Evolutionary conservation across 2,888 invertebrate species (phyloP), one percentile per base, ranked within the genome.

Genomic region (Rosalia funebris): DNA sequence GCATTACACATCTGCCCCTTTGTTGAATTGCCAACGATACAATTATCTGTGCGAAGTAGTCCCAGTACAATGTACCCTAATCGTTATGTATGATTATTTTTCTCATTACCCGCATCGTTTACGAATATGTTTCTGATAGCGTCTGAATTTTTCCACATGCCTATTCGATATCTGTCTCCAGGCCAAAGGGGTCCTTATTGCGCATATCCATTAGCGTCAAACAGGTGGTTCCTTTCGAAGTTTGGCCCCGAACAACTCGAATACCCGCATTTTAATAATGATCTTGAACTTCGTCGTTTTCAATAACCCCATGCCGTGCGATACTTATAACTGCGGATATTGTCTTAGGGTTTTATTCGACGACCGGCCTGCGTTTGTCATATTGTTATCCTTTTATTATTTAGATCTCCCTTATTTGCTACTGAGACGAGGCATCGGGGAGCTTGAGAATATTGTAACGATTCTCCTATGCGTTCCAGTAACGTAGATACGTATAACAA

Each of bases 101-200:
- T 70, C 65, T 70, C 63, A 69, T 70, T 70, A 70, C 73, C 73
- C 71, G 71, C 71, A 73, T 73, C 64, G 48, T 69, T 61, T 59
- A 20, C 58, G 63, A 62, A 62, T 70, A 66, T 60, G 69, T 64
- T 71, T 69, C 60, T 63, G 68, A 71, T 73, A 71, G 63, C 62
- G 53, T 53, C 63, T 54, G 63, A 65, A 71, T 69, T 72, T 70
- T 66, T 72, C 66, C 73, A 73, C 71, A 71, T 69, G 71, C 55
- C 65, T 57, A 46, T 32, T 11, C 20, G 50, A 52, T 44, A 52
- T 17, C 20, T 57, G 46, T 41, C 52, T 54, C 44, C 46, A 44
- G 54, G 53, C 65, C 44, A 54, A 60, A 25, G 25, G 25, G 25
- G 25, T 25, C 25, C 25, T 25, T 25, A 25, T 52, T 47, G 37